Base-by-base conservation (phyloP, 2,888 invertebrate genomes). In the Listrodromus nycthemerus region DNA sequence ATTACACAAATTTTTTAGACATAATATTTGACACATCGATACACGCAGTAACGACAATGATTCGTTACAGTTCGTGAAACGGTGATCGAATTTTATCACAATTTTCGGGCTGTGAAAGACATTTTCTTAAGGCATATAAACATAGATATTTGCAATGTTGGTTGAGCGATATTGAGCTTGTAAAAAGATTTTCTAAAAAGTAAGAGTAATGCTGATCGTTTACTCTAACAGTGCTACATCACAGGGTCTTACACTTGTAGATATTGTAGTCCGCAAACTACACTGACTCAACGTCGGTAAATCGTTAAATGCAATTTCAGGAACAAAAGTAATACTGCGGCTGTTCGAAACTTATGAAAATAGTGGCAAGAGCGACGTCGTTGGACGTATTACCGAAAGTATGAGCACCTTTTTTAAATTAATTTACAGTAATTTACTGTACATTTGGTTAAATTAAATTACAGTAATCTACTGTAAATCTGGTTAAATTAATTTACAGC, bases 51-150 rank as follows among this genome's bases (percentile, higher is more conserved):
- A 16, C 58, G 58, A 58, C 27, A 16, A 70, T 55, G 41, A 66
- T 50, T 66, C 66, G 48, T 73, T 55, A 13, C 58, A 16, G 21
- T 1, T 24, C 21, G 58, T 58, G 24, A 16, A 71, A 81, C 24
- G 63, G 75, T 55, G 41, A 41, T 70, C 52, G 50, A 52, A 77
- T 13, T 78, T 80, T 86, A 84, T 84, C 85, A 85, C 85, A 85
- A 82, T 83, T 85, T 80, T 76, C 16, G 58, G 27, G 37, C 69
- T 76, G 76, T 82, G 82, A 87, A 83, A 86, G 82, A 87, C 81
- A 82, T 86, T 76, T 85, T 63, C 77, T 77, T 83, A 82, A 86
- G 83, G 84, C 84, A 66, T 84, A 83, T 2, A 33, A 58, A 73
- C 74, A 61, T 41, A 58, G 41, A 74, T 63, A 37, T 37, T 73